Evolutionary conservation across 2,888 invertebrate genomes (phyloP).

Genomic region (Tetragnatha montana): DNA sequence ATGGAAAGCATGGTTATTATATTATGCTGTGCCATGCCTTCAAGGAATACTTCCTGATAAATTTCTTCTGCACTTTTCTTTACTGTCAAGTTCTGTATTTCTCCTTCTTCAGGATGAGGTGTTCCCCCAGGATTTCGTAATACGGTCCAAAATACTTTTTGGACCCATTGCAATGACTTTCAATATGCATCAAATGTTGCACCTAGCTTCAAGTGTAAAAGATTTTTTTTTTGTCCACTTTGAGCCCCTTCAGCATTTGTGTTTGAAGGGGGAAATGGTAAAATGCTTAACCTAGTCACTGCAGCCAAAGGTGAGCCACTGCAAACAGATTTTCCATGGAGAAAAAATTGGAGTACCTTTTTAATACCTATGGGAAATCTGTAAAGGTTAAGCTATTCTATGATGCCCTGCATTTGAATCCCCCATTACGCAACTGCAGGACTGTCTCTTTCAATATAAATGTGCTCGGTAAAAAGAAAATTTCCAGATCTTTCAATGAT

Average conservation of each 20-base stretch:
- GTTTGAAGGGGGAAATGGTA: conserved; percentile 7
- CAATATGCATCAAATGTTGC: conserved; percentile 20
- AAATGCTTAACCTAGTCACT: conserved; percentile 31
- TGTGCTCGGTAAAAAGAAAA: conserved; percentile 28
- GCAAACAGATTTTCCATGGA: conserved; percentile 14
- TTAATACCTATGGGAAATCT: too few relatives aligned
- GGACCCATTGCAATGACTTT: conserved; percentile 35
- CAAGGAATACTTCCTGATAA: too few relatives aligned
- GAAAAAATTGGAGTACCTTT: too few relatives aligned
- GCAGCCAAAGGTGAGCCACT: conserved; percentile 37
- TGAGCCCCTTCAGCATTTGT: conserved; percentile 35
- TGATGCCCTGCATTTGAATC: conserved; percentile 3
- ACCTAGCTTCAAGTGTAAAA: conserved; percentile 20
- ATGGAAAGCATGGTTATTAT: too few relatives aligned
- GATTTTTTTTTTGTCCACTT: conserved; percentile 41
- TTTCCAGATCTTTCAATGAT: neutral
- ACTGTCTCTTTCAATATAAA: neutral
- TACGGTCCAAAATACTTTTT: conserved; percentile 27
- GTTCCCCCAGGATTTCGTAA: too few relatives aligned
- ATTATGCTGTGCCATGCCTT: too few relatives aligned
- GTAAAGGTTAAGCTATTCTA: conserved; percentile 23
- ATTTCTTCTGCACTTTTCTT: too few relatives aligned
- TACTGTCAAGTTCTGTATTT: too few relatives aligned
- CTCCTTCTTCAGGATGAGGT: too few relatives aligned
- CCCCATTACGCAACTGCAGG: conserved; percentile 20